Evolutionary conservation across 1,140 invertebrate genomes (phyloP).

Genomic region (Drosophila orena): DNA sequence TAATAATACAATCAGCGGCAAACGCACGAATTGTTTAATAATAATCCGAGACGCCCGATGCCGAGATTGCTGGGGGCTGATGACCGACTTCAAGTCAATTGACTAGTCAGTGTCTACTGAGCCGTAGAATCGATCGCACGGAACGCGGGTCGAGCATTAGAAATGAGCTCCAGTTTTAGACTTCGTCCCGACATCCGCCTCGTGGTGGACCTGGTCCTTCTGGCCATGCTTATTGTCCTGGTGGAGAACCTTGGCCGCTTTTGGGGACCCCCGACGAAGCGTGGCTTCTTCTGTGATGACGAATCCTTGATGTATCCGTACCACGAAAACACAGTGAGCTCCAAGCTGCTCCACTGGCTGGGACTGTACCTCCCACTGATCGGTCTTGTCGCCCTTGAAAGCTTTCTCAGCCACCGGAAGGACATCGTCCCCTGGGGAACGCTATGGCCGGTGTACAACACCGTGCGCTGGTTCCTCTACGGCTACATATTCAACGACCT

Average conservation of each 20-base stretch:
- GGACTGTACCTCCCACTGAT: slow-evolving; percentile 41
- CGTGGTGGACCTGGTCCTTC: slow-evolving; percentile 35
- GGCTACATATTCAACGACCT: slow-evolving; percentile 91
- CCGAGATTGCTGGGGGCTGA: slow-evolving; percentile 33
- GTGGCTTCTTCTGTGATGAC: slow-evolving; percentile 98
- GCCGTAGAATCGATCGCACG: slow-evolving; percentile 35
- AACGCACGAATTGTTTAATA: slow-evolving; percentile 38
- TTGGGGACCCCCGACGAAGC: slow-evolving; percentile 86
- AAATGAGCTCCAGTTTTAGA: slow-evolving; percentile 48
- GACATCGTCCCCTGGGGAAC: slow-evolving; percentile 57
- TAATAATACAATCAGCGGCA: slow-evolving; percentile 27
- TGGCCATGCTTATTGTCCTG: slow-evolving; percentile 35
- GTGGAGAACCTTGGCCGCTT: slow-evolving; percentile 28
- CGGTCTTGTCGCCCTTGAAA: slow-evolving; percentile 29
- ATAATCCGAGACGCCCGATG: slow-evolving; percentile 21
- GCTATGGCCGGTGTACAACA: slow-evolving; percentile 88
- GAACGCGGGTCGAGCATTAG: not conserved
- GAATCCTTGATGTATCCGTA: slow-evolving; percentile 95
- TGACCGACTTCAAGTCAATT: slow-evolving; percentile 9
- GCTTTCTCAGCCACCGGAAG: slow-evolving; percentile 1
- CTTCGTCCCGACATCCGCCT: slow-evolving; percentile 24
- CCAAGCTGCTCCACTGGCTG: slow-evolving; percentile 30
- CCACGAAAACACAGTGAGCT: slow-evolving; percentile 89
- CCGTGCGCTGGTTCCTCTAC: slow-evolving; percentile 92
- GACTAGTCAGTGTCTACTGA: slow-evolving; percentile 48